These are phyloP conservation scores for Sebastolobus altivelis DNA, from an alignment of 2,797 vertebrate genomes.

Conservation along the genomic window DNA sequence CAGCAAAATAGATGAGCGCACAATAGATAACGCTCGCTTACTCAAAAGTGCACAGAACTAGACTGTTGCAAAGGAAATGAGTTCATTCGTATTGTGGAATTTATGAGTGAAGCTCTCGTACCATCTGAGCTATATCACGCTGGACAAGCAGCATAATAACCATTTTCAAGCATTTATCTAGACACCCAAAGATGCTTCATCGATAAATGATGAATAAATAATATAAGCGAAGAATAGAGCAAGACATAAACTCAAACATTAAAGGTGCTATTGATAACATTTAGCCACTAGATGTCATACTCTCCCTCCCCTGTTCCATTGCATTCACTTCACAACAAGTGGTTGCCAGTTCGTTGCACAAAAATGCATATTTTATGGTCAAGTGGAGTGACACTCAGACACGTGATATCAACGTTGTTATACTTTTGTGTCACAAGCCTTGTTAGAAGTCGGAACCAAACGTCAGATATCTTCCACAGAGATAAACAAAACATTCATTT, in stretches of 20 bases:
- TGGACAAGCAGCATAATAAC: not conserved
- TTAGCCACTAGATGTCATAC: too few species aligned
- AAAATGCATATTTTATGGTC: not conserved
- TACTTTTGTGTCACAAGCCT: too few species aligned
- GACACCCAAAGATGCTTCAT: not conserved
- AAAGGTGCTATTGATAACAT: too few species aligned
- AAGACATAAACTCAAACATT: not conserved
- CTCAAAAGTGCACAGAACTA: constrained; percentile 25
- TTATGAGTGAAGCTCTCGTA: constrained; percentile 7
- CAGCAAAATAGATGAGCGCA: constrained; percentile 51
- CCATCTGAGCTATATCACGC: not conserved
- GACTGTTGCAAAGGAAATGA: constrained; percentile 23
- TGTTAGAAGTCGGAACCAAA: too few species aligned
- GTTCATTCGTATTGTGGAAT: constrained; percentile 31
- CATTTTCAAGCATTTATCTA: not conserved
- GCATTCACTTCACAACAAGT: too few species aligned
- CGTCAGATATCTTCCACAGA: too few species aligned
- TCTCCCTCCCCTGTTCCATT: too few species aligned
- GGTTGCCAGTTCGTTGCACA: not conserved
- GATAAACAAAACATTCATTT: too few species aligned
- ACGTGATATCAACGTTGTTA: too few species aligned
- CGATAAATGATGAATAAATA: not conserved
- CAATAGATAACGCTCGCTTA: constrained; percentile 49
- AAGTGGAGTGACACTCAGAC: too few species aligned
- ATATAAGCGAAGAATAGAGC: not conserved